Evolutionary conservation across 2,113 vertebrate genomes (phyloP).

Genomic region (Charina bottae): DNA sequence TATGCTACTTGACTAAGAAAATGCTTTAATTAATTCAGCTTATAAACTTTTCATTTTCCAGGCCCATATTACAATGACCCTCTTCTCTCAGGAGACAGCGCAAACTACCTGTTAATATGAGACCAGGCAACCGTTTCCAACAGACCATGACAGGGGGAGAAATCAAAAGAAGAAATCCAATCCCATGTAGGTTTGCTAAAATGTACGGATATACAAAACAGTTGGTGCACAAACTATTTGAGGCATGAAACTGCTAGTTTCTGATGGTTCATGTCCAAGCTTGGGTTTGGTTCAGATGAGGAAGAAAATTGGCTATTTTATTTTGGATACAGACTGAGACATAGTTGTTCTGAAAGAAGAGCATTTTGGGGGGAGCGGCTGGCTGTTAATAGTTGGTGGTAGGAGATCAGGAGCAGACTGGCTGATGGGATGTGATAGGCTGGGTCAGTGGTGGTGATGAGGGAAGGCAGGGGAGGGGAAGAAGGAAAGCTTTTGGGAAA

Average conservation of each 20-base stretch:
- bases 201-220: not conserved
- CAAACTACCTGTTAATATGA: not conserved
- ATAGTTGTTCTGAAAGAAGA: not conserved
- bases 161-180: not conserved
- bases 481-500: no score
- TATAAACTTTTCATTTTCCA: conserved; percentile 9
- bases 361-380: no score
- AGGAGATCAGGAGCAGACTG: no score
- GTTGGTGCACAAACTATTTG: not conserved
- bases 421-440: no score
- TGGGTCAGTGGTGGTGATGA: no score
- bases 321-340: not conserved
- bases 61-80: not conserved
- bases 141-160: not conserved
- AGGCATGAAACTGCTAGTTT: not conserved
- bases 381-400: no score
- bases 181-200: not conserved
- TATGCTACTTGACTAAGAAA: conserved; percentile 2
- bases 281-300: not conserved
- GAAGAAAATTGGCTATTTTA: not conserved
- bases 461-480: no score
- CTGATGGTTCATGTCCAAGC: not conserved
- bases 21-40: not conserved
- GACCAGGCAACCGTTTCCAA: not conserved
- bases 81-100: not conserved